Percentiles rank a stretch among this genome's conserved stretches.
Evolutionary conservation across 1,140 invertebrate genomes (phyloP).

Genomic region (Archegozetes longisetosus): DNA sequence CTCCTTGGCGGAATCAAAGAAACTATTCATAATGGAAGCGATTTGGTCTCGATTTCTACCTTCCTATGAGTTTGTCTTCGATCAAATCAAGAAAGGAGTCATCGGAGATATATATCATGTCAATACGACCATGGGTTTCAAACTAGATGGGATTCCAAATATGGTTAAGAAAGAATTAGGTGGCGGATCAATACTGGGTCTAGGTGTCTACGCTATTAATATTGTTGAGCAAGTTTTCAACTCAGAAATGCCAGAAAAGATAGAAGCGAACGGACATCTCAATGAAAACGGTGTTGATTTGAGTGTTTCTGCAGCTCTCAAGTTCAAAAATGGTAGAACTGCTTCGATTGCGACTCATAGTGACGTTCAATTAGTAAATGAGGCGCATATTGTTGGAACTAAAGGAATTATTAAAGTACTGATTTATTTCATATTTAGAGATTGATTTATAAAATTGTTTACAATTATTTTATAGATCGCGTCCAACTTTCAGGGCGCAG

Average conservation of each 20-base stretch:
- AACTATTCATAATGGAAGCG: slow-evolving; percentile 32
- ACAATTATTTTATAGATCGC: not conserved
- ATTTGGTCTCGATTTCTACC: slow-evolving; percentile 70
- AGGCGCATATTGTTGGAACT: slow-evolving; percentile 47
- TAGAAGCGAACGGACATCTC: slow-evolving; percentile 42
- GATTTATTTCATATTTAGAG: not conserved
- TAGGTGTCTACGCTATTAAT: slow-evolving; percentile 67
- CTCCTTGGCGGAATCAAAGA: slow-evolving; percentile 37
- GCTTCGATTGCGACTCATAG: slow-evolving; percentile 42
- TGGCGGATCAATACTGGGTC: slow-evolving; percentile 59
- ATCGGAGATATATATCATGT: slow-evolving; percentile 55
- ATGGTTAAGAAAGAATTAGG: slow-evolving; percentile 47
- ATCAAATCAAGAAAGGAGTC: slow-evolving; percentile 39
- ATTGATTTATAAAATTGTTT: not conserved
- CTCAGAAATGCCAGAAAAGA: slow-evolving; percentile 41
- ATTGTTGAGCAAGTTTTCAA: slow-evolving; percentile 51
- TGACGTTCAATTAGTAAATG: slow-evolving; percentile 39
- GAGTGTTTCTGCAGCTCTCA: slow-evolving; percentile 41
- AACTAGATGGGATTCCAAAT: slow-evolving; percentile 38
- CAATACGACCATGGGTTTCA: slow-evolving; percentile 46
- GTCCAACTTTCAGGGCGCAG: slow-evolving; percentile 15
- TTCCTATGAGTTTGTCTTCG: slow-evolving; percentile 43
- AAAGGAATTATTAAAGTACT: slow-evolving; percentile 35
- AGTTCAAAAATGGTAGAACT: slow-evolving; percentile 43
- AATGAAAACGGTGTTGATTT: slow-evolving; percentile 51